Conservation (phyloP, 2,888 invertebrate species). For the Herminia tarsipennalis region DNA sequence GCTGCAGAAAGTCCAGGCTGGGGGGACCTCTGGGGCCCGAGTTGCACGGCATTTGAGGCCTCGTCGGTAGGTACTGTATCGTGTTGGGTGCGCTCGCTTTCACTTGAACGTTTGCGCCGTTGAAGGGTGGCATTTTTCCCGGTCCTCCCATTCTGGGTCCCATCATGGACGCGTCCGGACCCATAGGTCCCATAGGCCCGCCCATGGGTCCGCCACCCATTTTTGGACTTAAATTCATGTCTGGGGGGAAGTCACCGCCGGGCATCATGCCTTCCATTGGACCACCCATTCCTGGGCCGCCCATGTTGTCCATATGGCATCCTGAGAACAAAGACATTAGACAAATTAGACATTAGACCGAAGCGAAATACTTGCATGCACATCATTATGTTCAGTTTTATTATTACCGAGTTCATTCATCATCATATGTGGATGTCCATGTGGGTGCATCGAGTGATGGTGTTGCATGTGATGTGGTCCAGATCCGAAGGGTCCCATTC, state of each 20-base stretch:
- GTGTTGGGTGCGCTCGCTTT: conserved; percentile 99
- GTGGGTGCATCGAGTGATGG: conserved; percentile 79
- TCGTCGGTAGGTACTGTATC: conserved; percentile 98
- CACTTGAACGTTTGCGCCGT: conserved; percentile 93
- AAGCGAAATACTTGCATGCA: too few relatives aligned
- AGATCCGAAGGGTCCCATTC: conserved; percentile 74
- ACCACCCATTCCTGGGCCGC: conserved; percentile 81
- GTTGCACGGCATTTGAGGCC: conserved; percentile 93
- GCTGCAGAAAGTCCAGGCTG: conserved; percentile 94
- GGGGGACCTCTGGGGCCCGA: conserved; percentile 92
- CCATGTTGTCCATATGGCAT: conserved; percentile 83
- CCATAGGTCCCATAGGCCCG: conserved; percentile 82
- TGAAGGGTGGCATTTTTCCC: conserved; percentile 86
- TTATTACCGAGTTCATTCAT: conserved; percentile 80
- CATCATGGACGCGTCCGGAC: conserved; percentile 87
- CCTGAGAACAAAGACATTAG: conserved; percentile 51
- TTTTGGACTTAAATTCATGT: conserved; percentile 88
- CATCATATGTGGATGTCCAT: conserved; percentile 82
- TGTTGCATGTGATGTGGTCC: conserved; percentile 80
- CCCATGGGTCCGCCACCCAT: conserved; percentile 85
- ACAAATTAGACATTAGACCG: neutral
- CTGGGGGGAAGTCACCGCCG: conserved; percentile 78
- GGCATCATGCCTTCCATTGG: conserved; percentile 85
- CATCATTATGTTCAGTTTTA: too few relatives aligned
- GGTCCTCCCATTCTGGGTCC: conserved; percentile 87